These are phyloP conservation scores for Proterorhinus semilunaris DNA, from an alignment of 2,113 vertebrate genomes.

Conservation along the genomic window DNA sequence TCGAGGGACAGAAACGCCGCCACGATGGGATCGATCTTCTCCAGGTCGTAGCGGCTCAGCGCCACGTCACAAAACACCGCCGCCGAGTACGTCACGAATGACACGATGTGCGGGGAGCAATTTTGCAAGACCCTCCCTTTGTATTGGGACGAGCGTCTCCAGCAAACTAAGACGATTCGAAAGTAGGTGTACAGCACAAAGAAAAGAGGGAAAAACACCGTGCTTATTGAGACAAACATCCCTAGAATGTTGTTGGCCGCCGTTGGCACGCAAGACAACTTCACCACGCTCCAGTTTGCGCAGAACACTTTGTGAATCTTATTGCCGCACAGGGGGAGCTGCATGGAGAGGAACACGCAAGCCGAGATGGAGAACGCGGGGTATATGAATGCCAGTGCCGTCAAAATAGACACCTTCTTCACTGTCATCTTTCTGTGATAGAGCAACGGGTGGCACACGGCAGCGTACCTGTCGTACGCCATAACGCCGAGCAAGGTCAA, in stretches of 20 bases:
- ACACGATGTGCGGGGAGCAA: slow-evolving; percentile 41
- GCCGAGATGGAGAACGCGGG: slow-evolving; percentile 2
- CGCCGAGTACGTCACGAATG: slow-evolving; percentile 37
- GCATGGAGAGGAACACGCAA: background rate
- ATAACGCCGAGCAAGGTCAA: slow-evolving; percentile 45
- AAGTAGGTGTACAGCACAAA: slow-evolving; percentile 43
- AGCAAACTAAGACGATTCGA: slow-evolving; percentile 25
- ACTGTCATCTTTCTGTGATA: slow-evolving; percentile 44
- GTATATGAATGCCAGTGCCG: slow-evolving; percentile 18
- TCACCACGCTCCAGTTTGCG: slow-evolving; percentile 42
- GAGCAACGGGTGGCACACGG: slow-evolving; percentile 52
- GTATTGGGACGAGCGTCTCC: slow-evolving; percentile 35
- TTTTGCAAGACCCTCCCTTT: slow-evolving; percentile 38
- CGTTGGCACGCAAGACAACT: slow-evolving; percentile 42
- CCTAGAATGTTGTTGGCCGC: slow-evolving; percentile 21
- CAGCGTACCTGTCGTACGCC: slow-evolving; percentile 53
- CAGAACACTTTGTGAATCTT: slow-evolving; percentile 26
- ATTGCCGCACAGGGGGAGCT: slow-evolving; percentile 50
- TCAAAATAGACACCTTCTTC: slow-evolving; percentile 18
- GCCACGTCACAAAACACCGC: slow-evolving; percentile 27
- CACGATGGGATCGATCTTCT: slow-evolving; percentile 31
- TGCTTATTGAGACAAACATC: slow-evolving; percentile 17
- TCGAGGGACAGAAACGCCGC: slow-evolving; percentile 42
- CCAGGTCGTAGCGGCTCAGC: slow-evolving; percentile 23
- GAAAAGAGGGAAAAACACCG: slow-evolving; percentile 19